Percentiles rank a stretch among this genome's conserved stretches.
Conservation (phyloP, 2,888 invertebrate species). For the Capitulum mitella region DNA sequence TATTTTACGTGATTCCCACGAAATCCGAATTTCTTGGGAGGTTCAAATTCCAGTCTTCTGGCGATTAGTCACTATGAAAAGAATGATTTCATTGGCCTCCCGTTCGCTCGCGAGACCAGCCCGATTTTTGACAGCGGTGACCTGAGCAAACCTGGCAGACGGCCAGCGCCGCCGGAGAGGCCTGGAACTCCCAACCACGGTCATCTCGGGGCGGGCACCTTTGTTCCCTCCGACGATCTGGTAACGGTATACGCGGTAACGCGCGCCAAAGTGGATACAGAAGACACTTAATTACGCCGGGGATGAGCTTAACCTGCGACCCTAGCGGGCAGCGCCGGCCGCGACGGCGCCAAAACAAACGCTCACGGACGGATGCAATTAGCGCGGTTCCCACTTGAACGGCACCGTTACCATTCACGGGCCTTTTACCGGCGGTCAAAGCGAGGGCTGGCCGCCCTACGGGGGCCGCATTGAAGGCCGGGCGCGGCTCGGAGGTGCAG, state of each 20-base stretch:
- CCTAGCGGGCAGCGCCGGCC: background rate
- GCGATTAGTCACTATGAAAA: too few relatives aligned
- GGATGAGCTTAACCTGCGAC: background rate
- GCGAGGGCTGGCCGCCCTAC: too few relatives aligned
- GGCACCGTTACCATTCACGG: background rate
- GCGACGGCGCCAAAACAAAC: background rate
- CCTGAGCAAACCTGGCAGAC: too few relatives aligned
- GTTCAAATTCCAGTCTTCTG: too few relatives aligned
- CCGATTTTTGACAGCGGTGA: too few relatives aligned
- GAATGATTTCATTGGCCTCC: too few relatives aligned
- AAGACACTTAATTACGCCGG: background rate
- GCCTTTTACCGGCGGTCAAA: background rate
- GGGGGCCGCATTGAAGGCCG: background rate
- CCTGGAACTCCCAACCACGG: too few relatives aligned
- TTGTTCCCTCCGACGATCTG: background rate
- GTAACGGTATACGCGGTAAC: background rate
- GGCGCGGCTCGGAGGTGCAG: background rate
- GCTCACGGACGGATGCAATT: background rate
- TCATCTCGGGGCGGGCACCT: background rate
- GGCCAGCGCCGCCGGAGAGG: too few relatives aligned
- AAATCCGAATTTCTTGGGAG: too few relatives aligned
- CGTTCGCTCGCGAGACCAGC: too few relatives aligned
- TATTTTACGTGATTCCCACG: too few relatives aligned
- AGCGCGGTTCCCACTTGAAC: background rate
- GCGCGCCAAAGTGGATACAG: slow-evolving; percentile 15